Percentiles rank a stretch among this genome's conserved stretches.
Conservation (phyloP, 1,140 invertebrate genomes). For the Intoshia linei region DNA sequence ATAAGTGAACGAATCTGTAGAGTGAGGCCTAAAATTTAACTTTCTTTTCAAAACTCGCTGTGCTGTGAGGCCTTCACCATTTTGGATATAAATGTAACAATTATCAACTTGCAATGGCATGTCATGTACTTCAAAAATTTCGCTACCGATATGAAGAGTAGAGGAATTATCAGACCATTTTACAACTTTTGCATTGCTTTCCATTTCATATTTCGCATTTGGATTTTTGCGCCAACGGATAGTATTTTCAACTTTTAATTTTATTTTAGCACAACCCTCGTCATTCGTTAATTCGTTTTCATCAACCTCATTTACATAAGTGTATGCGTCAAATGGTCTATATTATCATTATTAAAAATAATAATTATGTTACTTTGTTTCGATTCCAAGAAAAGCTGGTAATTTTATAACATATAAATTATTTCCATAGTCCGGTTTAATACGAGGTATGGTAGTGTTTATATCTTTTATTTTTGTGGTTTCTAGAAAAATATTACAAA, state of each 20-base stretch:
- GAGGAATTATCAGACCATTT: conserved; percentile 67
- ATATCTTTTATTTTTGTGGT: too few species aligned
- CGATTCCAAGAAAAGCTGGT: too few species aligned
- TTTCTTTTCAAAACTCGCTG: conserved; percentile 84
- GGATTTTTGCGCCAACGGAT: conserved; percentile 84
- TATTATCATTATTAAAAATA: too few species aligned
- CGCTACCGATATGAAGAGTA: conserved; percentile 50
- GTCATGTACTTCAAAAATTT: conserved; percentile 85
- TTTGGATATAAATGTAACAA: conserved; percentile 70
- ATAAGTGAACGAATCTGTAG: conserved; percentile 86
- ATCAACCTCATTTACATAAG: conserved; percentile 92
- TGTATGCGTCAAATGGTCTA: conserved; percentile 59
- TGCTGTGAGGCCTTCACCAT: conserved; percentile 80
- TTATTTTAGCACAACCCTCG: conserved; percentile 40
- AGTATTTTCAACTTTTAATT: conserved; percentile 50
- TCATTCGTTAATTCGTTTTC: conserved; percentile 89
- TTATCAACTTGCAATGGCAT: conserved; percentile 55
- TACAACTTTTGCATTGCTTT: conserved; percentile 75
- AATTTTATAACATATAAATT: too few species aligned
- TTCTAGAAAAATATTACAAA: too few species aligned
- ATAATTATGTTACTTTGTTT: too few species aligned
- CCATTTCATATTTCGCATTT: conserved; percentile 40
- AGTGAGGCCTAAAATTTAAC: conserved; percentile 65
- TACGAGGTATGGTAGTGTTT: too few species aligned
- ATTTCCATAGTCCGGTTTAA: too few species aligned